Evolutionary conservation across 1,140 invertebrate genomes (phyloP).

Genomic region (Oedothorax gibbosus): DNA sequence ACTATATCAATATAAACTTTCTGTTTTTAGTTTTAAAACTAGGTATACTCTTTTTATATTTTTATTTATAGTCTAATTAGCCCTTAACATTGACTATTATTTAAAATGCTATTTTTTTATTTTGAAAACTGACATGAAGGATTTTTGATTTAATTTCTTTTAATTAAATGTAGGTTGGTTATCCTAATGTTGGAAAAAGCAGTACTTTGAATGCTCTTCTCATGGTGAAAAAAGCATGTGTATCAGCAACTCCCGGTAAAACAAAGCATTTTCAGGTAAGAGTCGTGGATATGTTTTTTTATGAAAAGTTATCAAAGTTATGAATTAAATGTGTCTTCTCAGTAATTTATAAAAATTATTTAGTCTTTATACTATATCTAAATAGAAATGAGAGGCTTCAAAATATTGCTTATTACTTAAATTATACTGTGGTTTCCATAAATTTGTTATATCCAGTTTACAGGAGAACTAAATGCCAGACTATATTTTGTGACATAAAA

Average conservation of each 20-base stretch:
- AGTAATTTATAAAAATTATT: not conserved
- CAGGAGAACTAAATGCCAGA: no score
- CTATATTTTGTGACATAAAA: no score
- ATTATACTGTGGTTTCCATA: no score
- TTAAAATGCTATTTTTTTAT: not conserved
- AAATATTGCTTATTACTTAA: no score
- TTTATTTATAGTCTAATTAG: not conserved
- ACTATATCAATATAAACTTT: no score
- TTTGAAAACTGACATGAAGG: not conserved
- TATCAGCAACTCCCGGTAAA: conserved; percentile 96
- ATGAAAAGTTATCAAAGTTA: not conserved
- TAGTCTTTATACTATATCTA: not conserved
- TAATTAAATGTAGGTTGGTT: conserved; percentile 77
- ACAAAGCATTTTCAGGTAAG: conserved; percentile 88
- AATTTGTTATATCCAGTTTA: no score
- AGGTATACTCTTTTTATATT: no score
- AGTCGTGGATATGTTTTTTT: not conserved
- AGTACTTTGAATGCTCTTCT: conserved; percentile 97
- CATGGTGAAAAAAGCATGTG: conserved; percentile 91
- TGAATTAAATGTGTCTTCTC: not conserved
- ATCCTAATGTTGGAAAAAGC: conserved; percentile 99
- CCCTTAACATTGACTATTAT: not conserved
- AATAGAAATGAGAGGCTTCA: not conserved
- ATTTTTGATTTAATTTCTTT: conserved; percentile 21
- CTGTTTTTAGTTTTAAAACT: no score